phyloP scores from a whole-genome alignment of 1,140 invertebrate species.

The Cephus cinctus region DNA sequence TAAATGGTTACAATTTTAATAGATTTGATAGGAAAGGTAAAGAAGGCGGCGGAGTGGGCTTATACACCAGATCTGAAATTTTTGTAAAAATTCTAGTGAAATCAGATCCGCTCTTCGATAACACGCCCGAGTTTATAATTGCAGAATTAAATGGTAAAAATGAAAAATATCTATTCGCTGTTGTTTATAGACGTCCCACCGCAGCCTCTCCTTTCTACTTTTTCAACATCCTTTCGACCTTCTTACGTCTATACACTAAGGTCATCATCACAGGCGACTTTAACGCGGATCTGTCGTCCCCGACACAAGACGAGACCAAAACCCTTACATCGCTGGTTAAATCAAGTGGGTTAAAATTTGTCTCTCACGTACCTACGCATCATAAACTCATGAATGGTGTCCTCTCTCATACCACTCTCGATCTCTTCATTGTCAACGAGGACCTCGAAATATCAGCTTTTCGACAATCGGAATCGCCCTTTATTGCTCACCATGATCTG shows the following conservation, averaged over 20 bases:
- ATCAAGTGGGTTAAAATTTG: background rate
- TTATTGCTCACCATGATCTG: background rate
- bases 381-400: background rate
- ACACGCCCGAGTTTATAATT: background rate
- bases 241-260: background rate
- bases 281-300: background rate
- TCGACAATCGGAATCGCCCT: background rate
- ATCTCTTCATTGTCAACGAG: background rate
- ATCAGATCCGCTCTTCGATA: background rate
- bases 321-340: too few relatives aligned
- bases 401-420: background rate
- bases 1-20: background rate
- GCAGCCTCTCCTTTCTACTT: background rate
- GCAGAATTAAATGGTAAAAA: background rate
- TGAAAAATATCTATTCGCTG: too few relatives aligned
- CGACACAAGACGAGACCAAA: too few relatives aligned
- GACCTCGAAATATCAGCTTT: background rate
- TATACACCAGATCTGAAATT: background rate
- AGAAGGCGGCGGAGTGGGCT: background rate
- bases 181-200: too few relatives aligned
- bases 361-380: background rate
- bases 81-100: background rate
- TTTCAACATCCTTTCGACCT: background rate
- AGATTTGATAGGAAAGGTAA: background rate
- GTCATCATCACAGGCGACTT: background rate